Conservation (phyloP, 2,888 invertebrate species). For the Caenorhabditis sulstoni region DNA sequence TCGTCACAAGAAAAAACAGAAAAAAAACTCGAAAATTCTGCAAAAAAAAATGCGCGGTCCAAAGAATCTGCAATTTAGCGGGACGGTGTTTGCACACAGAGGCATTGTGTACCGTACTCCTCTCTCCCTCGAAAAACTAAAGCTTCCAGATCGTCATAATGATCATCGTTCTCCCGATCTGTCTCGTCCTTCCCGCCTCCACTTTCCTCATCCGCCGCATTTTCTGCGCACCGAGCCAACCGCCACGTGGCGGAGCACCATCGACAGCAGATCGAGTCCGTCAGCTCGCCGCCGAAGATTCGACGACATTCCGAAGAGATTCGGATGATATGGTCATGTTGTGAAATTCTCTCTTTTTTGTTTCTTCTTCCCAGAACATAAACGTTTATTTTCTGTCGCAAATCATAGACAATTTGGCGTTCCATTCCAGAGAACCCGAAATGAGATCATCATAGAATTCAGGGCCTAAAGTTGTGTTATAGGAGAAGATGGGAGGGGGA, state of each 20-base stretch:
- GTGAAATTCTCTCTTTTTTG: slow-evolving; percentile 17
- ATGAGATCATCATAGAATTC: slow-evolving; percentile 6
- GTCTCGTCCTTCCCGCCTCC: slow-evolving; percentile 52
- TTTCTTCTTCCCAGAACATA: neutral
- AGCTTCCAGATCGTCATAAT: slow-evolving; percentile 53
- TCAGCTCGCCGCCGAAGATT: slow-evolving; percentile 46
- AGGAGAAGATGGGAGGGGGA: too few relatives aligned
- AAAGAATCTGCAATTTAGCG: too few relatives aligned
- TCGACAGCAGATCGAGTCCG: slow-evolving; percentile 42
- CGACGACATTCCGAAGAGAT: slow-evolving; percentile 38
- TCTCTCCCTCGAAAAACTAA: neutral
- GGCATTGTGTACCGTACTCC: too few relatives aligned
- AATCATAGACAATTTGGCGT: slow-evolving; percentile 12
- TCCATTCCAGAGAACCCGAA: slow-evolving; percentile 15
- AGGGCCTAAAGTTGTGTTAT: too few relatives aligned
- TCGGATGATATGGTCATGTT: slow-evolving; percentile 59
- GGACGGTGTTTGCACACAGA: neutral
- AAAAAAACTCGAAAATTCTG: too few relatives aligned
- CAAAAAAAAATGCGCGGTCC: too few relatives aligned
- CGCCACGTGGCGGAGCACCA: slow-evolving; percentile 10
- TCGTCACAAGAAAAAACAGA: neutral
- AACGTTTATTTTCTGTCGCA: slow-evolving; percentile 1
- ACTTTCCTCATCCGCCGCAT: slow-evolving; percentile 37
- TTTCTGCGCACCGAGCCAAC: slow-evolving; percentile 20
- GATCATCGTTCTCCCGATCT: slow-evolving; percentile 59